Evolutionary conservation across 2,797 vertebrate genomes (phyloP).

Genomic region (Eulemur albifrons): DNA sequence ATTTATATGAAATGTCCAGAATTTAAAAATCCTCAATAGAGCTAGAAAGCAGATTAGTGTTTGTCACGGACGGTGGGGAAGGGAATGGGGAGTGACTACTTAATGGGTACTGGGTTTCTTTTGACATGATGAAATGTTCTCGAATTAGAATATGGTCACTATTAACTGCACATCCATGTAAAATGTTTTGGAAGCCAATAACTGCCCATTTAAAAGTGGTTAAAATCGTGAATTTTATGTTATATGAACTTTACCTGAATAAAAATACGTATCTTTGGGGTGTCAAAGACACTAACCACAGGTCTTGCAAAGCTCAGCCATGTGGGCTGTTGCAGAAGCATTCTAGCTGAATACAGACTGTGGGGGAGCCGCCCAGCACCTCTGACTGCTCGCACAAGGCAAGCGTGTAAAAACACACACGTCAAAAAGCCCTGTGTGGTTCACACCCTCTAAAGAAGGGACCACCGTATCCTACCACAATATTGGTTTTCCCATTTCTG

Average conservation of each 20-base stretch:
- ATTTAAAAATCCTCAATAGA: neutral
- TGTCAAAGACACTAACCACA: constrained; percentile 34
- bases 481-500: constrained; percentile 17
- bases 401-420: neutral
- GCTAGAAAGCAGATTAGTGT: neutral
- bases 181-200: neutral
- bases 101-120: neutral
- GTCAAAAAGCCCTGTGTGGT: constrained; percentile 57
- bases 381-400: neutral
- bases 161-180: neutral
- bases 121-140: neutral
- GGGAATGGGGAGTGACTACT: neutral
- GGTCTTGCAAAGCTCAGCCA: constrained; percentile 14
- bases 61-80: neutral
- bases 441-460: constrained; percentile 17
- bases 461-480: neutral
- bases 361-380: neutral
- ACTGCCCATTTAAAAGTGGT: neutral
- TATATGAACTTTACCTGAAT: neutral
- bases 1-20: neutral
- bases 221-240: neutral
- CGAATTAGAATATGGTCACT: neutral
- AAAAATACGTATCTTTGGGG: neutral
- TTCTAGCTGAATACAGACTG: neutral
- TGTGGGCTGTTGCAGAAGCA: neutral